Conservation (phyloP, 2,888 invertebrate species). For the Machimus rusticus region DNA sequence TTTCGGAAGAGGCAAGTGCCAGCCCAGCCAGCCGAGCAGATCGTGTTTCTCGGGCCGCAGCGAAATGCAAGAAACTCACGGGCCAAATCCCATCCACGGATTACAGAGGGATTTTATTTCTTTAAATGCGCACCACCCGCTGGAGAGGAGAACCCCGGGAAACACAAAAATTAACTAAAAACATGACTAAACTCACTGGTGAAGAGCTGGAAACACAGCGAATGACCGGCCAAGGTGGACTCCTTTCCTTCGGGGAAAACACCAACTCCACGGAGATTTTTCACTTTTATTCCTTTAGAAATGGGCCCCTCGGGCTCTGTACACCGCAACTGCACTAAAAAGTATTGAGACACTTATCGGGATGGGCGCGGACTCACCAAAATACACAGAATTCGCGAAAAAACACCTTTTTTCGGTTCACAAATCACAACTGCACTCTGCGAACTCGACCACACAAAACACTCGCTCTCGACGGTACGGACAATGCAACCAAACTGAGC, state of each 20-base stretch:
- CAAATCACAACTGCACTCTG: not conserved
- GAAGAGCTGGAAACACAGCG: not conserved
- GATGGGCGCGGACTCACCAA: not conserved
- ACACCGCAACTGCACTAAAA: not conserved
- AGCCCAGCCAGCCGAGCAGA: not conserved
- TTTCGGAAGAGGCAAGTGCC: not conserved
- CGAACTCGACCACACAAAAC: not conserved
- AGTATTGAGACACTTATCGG: not conserved
- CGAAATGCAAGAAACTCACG: not conserved
- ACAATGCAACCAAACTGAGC: slow-evolving; percentile 4
- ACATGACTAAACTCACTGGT: slow-evolving; percentile 11
- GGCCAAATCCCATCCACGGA: not conserved
- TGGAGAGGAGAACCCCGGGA: not conserved
- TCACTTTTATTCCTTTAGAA: slow-evolving; percentile 1
- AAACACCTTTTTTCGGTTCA: not conserved
- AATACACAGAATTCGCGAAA: not conserved
- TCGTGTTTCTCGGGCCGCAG: not conserved
- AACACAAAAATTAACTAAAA: not conserved
- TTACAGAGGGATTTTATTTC: not conserved
- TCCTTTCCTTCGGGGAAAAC: not conserved
- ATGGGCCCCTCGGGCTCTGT: not conserved
- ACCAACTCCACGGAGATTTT: not conserved
- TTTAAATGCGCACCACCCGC: not conserved
- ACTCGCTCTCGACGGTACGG: not conserved
- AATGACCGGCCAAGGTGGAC: slow-evolving; percentile 12